Percentiles rank a stretch among this genome's conserved stretches.
Evolutionary conservation across 53 echinoderm and acorn worm genomes (phyloP).

Genomic region (Temnopleurus reevesii): DNA sequence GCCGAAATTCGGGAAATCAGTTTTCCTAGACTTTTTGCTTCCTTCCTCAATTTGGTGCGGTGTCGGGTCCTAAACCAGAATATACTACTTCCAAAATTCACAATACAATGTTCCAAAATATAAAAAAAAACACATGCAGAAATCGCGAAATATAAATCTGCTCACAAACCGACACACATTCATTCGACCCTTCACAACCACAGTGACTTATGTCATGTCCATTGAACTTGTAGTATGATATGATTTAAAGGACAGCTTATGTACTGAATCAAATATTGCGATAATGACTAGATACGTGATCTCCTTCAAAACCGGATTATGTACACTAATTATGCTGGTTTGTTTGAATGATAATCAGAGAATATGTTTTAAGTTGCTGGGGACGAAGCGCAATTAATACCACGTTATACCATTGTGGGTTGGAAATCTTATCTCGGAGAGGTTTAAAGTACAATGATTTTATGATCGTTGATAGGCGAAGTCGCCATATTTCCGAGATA

Average conservation of each 20-base stretch:
- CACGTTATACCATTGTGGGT: background rate
- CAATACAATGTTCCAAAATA: too few relatives aligned
- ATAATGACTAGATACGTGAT: background rate
- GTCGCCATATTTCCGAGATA: background rate
- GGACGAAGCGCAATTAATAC: background rate
- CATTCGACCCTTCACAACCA: too few relatives aligned
- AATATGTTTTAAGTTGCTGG: background rate
- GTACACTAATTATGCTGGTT: background rate
- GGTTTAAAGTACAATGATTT: slow-evolving; percentile 8
- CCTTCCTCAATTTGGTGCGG: too few relatives aligned
- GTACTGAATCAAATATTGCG: background rate
- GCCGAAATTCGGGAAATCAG: too few relatives aligned
- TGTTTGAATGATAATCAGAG: slow-evolving; percentile 7
- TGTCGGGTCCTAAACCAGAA: too few relatives aligned
- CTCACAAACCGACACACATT: too few relatives aligned
- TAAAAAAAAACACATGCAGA: too few relatives aligned
- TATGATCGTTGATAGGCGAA: background rate
- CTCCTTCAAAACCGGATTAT: background rate
- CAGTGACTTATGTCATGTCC: too few relatives aligned
- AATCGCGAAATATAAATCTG: too few relatives aligned
- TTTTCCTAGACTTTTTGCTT: too few relatives aligned
- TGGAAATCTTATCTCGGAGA: background rate
- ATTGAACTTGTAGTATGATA: background rate
- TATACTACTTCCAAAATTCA: too few relatives aligned
- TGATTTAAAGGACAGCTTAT: background rate